Base-by-base conservation (phyloP, 2,797 vertebrate genomes). In the Helarctos malayanus region DNA sequence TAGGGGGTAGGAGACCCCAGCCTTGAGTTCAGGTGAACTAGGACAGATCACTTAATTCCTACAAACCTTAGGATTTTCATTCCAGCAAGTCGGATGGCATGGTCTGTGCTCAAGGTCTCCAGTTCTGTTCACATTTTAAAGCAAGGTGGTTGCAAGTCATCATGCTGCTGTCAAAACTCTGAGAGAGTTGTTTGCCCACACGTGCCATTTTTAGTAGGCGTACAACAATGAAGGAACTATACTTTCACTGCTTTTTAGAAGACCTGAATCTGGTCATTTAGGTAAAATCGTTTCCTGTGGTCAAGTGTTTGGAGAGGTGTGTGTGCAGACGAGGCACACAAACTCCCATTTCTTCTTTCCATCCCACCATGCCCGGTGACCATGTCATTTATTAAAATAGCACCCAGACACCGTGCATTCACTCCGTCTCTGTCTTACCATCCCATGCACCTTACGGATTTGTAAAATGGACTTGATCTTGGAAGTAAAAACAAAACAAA, bases 401-500 rank as follows among this genome's bases (percentile, higher is more conserved):
- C 3, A 29, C 38, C 9, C 0, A 38, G 38, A 49, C 8, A 7
- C 47, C 75, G 35, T 52, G 19, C 27, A 1, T 2, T 8, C 54
- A 56, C 15, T 71, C 13, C 8, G 73, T 23, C 57, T 56, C 47
- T 15, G 11, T 76, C 57, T 63, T 54, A 45, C 32, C 41, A 4
- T 35, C 32, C 41, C 21, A 2, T 29, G n/a, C 5, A 59, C 23
- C 73, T 86, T 73, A 63, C 27, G 86, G 52, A 38, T 27, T 76
- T 69, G 59, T 45, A 86, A 83, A 73, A 41, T 85, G 63, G 92
- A 49, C 41, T 91, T 73, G 21, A 49, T 45, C 14, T 56, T 89
- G 41, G 35, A 96, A 85, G 25, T 73, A 52, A 96, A 93, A 79
- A 32, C 47, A 61, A 54, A 95, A 80, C 52, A 15, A 23, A 79